Evolutionary conservation across 2,888 invertebrate genomes (phyloP), one percentile per base, ranked within the genome.

Genomic region (Lysandra coridon): DNA sequence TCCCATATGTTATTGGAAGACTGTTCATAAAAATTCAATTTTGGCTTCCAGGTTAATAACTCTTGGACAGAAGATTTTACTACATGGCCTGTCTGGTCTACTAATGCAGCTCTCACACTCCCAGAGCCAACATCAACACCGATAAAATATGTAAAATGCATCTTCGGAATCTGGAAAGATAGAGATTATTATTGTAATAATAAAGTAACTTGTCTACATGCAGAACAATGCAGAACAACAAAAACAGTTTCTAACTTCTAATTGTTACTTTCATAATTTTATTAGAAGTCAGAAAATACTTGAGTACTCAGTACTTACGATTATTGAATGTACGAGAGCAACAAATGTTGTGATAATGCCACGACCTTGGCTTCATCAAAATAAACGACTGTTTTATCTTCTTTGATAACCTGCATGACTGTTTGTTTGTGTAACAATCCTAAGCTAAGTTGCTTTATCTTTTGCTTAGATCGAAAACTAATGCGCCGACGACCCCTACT

Each of bases 81-180:
- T 57, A 98, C 95, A 87, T 96, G 95, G 2, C 99, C 98, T 79
- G 92, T 89, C 6, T 95, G 90, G 79, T 95, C 92, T 4, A 98
- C 97, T 60, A 99, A 91, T 4, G 97, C 98, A 7, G 98, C 98
- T 83, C 99, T 95, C 0, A 96, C 98, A 92, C 99, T 98, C 17
- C 97, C 97, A 1, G 98, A 98, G 5, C 99, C 99, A 64, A 99
- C 98, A 92, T 99, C 99, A 14, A 99, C 98, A 80, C 98, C 98
- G 86, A 98, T 94, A 88, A 97, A 98, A 88, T 96, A 97, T 80
- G 77, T 69, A 33, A 69, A 69, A 69, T 69, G 69, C 69, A 69
- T 69, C 69, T 69, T 69, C 33, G 5, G 17, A 69, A 69, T 30
- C 23, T 64, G 23, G 30, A 30, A 64, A 64, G 4, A 64, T 64